These are phyloP conservation scores for Typhlichthys eigenmanni DNA, from an alignment of 2,797 vertebrate genomes.

Conservation along the genomic window DNA sequence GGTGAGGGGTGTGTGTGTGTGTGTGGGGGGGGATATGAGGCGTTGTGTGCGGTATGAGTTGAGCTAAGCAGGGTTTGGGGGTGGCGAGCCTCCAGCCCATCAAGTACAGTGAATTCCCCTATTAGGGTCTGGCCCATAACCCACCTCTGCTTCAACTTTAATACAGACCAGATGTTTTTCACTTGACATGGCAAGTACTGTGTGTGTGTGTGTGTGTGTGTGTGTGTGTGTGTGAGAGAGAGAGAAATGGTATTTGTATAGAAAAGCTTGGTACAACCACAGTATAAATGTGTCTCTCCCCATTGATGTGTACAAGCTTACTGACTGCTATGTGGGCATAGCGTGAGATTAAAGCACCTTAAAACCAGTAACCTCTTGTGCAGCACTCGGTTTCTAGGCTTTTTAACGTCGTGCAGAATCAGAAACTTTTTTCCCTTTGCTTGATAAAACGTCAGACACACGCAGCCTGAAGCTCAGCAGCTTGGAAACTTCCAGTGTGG, in stretches of 20 bases:
- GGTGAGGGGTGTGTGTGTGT: no score
- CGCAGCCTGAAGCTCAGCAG: constrained; percentile 35
- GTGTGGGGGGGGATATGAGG: constrained; percentile 4
- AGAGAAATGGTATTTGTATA: constrained; percentile 1
- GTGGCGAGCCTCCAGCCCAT: constrained; percentile 47
- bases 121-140: constrained; percentile 44
- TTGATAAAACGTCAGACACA: constrained; percentile 59
- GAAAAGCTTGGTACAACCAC: background rate
- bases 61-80: constrained; percentile 36
- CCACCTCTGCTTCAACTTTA: constrained; percentile 31
- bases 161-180: constrained; percentile 64
- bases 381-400: constrained; percentile 49
- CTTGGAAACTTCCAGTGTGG: constrained; percentile 60
- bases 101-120: constrained; percentile 48
- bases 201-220: constrained; percentile 19
- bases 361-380: constrained; percentile 26
- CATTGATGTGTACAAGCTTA: constrained; percentile 23
- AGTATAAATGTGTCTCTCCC: background rate
- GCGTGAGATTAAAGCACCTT: constrained; percentile 26
- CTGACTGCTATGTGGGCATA: constrained; percentile 20
- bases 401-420: constrained; percentile 23
- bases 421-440: constrained; percentile 31
- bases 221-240: constrained; percentile 8
- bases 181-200: constrained; percentile 31
- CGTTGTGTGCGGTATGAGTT: constrained; percentile 24